Evolutionary conservation across 2,797 vertebrate species (phyloP).

Genomic region (Enoplosus armatus): DNA sequence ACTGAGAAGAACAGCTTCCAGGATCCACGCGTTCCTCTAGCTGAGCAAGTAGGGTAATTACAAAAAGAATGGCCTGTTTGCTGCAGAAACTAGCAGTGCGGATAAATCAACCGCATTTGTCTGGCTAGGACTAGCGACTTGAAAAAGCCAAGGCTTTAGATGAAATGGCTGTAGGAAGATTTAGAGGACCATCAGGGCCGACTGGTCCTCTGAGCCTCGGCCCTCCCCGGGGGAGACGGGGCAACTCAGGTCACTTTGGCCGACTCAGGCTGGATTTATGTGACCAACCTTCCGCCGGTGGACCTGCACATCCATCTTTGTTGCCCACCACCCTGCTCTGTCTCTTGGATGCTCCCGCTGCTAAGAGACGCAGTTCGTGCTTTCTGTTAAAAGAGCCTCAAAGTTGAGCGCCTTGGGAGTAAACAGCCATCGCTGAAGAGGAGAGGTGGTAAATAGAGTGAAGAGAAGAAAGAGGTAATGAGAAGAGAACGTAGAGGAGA

Average conservation of each 20-base stretch:
- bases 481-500: background rate
- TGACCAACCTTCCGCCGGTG: constrained; percentile 59
- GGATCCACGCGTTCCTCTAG: constrained; percentile 56
- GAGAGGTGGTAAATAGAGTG: constrained; percentile 25
- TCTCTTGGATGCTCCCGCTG: constrained; percentile 69
- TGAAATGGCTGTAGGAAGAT: constrained; percentile 70
- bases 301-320: constrained; percentile 73
- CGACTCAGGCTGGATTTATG: constrained; percentile 70
- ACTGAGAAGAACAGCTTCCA: constrained; percentile 70
- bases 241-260: constrained; percentile 56
- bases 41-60: constrained; percentile 77
- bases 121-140: constrained; percentile 40
- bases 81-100: constrained; percentile 56
- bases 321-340: constrained; percentile 42
- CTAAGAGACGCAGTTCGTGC: constrained; percentile 66
- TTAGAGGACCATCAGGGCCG: constrained; percentile 65
- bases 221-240: constrained; percentile 48
- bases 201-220: constrained; percentile 52
- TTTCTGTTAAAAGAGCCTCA: constrained; percentile 43
- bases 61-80: constrained; percentile 73
- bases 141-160: constrained; percentile 58
- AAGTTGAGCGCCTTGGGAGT: constrained; percentile 66
- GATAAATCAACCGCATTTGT: constrained; percentile 75
- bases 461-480: background rate
- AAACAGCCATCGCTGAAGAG: constrained; percentile 70